A percentile compares a stretch with the other conserved stretches of the same genome.
Evolutionary conservation across 2,113 vertebrate species (phyloP).

Genomic region (Dasyurus viverrinus): DNA sequence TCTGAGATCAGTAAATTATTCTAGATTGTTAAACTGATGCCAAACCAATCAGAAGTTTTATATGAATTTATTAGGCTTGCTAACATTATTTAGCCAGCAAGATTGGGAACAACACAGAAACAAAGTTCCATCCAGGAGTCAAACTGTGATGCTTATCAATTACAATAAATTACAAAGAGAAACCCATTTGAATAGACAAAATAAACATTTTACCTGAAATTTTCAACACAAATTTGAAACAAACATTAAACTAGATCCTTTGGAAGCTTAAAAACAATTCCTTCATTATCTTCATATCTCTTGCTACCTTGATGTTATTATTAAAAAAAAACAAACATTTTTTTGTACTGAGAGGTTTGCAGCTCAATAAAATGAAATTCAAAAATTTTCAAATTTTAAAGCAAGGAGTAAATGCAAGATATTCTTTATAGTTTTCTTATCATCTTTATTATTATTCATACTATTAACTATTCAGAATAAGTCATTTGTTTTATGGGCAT

Average conservation of each 20-base stretch:
- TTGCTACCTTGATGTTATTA: not conserved
- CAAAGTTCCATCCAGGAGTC: conserved; percentile 65
- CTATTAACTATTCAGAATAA: not conserved
- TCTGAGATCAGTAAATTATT: conserved; percentile 83
- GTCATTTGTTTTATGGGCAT: not conserved
- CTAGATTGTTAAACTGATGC: conserved; percentile 80
- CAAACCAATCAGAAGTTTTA: conserved; percentile 83
- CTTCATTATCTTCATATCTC: not conserved
- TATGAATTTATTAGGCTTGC: conserved; percentile 81
- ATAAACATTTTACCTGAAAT: not conserved
- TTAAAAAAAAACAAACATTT: not conserved
- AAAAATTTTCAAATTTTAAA: not conserved
- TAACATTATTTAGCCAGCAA: conserved; percentile 80
- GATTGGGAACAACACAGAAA: conserved; percentile 74
- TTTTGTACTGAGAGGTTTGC: not conserved
- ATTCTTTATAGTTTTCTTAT: not conserved
- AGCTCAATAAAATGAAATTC: not conserved
- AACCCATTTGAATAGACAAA: not conserved
- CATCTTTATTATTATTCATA: not conserved
- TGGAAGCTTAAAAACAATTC: not conserved
- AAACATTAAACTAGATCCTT: not conserved
- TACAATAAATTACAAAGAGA: conserved; percentile 45
- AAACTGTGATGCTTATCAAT: conserved; percentile 30
- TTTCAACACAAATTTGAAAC: conserved; percentile 10
- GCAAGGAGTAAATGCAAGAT: not conserved